phyloP scores from a whole-genome alignment of 2,113 vertebrate species.

The Ellobius talpinus region DNA sequence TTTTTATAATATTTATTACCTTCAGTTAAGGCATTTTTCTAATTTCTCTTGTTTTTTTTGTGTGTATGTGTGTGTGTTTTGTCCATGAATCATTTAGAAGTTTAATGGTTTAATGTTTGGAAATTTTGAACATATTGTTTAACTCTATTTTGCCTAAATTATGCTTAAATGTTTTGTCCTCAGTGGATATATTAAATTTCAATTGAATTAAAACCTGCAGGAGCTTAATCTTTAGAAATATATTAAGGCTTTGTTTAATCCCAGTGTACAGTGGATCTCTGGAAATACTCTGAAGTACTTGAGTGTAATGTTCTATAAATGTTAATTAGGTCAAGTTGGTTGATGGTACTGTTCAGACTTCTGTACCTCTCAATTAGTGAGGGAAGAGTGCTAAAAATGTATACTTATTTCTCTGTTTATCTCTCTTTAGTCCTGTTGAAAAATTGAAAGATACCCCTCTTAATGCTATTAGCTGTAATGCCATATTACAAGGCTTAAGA shows the following conservation, averaged over 20 bases:
- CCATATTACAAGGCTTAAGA: too few species aligned
- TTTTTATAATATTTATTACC: conserved; percentile 56
- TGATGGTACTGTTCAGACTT: conserved; percentile 16
- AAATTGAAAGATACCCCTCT: too few species aligned
- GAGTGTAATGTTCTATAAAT: conserved; percentile 38
- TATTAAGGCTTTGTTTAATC: conserved; percentile 22
- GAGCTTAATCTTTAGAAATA: conserved; percentile 40
- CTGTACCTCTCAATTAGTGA: conserved; percentile 10
- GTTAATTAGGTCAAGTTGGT: conserved; percentile 58
- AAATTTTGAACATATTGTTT: conserved; percentile 2
- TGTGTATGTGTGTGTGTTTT: not conserved
- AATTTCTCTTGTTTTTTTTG: conserved; percentile 20
- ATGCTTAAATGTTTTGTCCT: conserved; percentile 46
- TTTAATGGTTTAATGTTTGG: conserved; percentile 5
- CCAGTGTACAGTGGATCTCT: conserved; percentile 3
- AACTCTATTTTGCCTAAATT: conserved; percentile 45
- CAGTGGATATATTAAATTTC: conserved; percentile 5
- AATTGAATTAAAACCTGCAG: conserved; percentile 57
- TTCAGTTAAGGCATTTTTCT: conserved; percentile 32
- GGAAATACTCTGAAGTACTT: conserved; percentile 26
- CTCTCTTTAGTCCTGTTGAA: conserved; percentile 2
- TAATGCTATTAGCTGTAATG: too few species aligned
- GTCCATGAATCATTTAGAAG: conserved; percentile 6
- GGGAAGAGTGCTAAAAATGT: conserved; percentile 37
- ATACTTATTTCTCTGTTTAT: not conserved